A percentile compares a stretch with the other conserved stretches of the same genome.
Evolutionary conservation across 2,888 invertebrate genomes (phyloP).

Genomic region (Copidosoma aretas): DNA sequence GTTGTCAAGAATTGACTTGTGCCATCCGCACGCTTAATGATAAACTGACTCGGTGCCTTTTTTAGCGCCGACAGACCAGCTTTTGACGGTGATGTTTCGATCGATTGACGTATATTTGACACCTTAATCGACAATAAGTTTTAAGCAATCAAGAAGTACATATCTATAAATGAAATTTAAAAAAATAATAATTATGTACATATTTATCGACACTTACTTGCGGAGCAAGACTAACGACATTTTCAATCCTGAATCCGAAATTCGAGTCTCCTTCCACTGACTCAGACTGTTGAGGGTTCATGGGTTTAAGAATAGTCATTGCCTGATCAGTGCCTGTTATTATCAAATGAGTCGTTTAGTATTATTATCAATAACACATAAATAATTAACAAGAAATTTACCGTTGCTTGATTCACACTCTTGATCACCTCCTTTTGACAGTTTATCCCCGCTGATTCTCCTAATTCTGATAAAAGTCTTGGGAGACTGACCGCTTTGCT

Average conservation of each 20-base stretch:
- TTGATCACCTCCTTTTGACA: constrained; percentile 43
- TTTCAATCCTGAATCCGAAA: constrained; percentile 63
- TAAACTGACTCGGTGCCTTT: constrained; percentile 47
- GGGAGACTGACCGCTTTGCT: constrained; percentile 12
- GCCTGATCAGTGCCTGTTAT: constrained; percentile 23
- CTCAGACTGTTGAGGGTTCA: too few relatives aligned
- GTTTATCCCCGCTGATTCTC: constrained; percentile 63
- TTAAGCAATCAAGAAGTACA: neutral
- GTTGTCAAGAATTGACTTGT: constrained; percentile 33
- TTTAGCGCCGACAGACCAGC: constrained; percentile 51
- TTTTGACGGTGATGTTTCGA: constrained; percentile 48
- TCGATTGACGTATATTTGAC: constrained; percentile 53
- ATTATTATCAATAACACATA: neutral
- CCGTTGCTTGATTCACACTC: constrained; percentile 15
- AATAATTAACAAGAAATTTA: neutral
- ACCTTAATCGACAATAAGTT: constrained; percentile 39
- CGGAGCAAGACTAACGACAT: constrained; percentile 66
- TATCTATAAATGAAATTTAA: neutral
- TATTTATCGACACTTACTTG: constrained; percentile 45
- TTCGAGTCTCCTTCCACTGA: constrained; percentile 26
- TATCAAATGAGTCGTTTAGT: constrained; percentile 4
- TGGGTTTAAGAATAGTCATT: constrained; percentile 18
- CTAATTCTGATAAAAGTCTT: constrained; percentile 60
- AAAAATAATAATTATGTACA: constrained; percentile 40
- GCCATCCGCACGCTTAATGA: constrained; percentile 49